Evolutionary conservation across 2,797 vertebrate genomes (phyloP).

Genomic region (Sebastes matsubarae): DNA sequence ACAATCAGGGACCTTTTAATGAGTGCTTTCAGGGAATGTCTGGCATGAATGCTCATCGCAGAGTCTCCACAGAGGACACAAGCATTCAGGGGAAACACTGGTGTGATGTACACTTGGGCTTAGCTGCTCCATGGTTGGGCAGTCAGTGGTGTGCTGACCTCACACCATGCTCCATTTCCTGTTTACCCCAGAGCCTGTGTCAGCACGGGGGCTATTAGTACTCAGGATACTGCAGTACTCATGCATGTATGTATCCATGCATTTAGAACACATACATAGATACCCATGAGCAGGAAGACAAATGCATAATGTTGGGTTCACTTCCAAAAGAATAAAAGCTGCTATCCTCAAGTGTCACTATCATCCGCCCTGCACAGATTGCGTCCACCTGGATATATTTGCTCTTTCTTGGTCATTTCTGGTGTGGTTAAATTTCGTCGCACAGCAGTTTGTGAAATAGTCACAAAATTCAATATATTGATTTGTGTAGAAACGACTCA

Average conservation of each 20-base stretch:
- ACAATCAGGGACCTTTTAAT: slow-evolving; percentile 1
- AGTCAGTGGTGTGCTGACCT: slow-evolving; percentile 69
- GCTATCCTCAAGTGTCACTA: background rate
- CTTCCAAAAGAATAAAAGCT: slow-evolving; percentile 3
- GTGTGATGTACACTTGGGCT: slow-evolving; percentile 39
- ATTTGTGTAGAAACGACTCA: too few relatives aligned
- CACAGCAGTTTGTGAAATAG: too few relatives aligned
- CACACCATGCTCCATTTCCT: slow-evolving; percentile 73
- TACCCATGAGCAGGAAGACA: background rate
- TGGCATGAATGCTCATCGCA: background rate
- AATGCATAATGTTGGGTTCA: background rate
- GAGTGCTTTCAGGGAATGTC: background rate
- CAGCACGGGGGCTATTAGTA: slow-evolving; percentile 45
- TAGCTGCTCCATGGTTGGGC: slow-evolving; percentile 52
- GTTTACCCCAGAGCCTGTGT: slow-evolving; percentile 66
- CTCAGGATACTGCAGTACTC: slow-evolving; percentile 11
- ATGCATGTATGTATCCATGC: slow-evolving; percentile 4
- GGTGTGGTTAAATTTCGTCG: background rate
- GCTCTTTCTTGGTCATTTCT: background rate
- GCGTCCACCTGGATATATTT: background rate
- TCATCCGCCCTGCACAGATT: background rate
- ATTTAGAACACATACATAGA: slow-evolving; percentile 6
- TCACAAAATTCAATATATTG: too few relatives aligned
- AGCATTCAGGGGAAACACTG: slow-evolving; percentile 36
- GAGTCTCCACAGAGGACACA: slow-evolving; percentile 5